A percentile compares a stretch with the other conserved stretches of the same genome.
phyloP scores from a whole-genome alignment of 2,888 invertebrate species.

The Alsophila aescularia region DNA sequence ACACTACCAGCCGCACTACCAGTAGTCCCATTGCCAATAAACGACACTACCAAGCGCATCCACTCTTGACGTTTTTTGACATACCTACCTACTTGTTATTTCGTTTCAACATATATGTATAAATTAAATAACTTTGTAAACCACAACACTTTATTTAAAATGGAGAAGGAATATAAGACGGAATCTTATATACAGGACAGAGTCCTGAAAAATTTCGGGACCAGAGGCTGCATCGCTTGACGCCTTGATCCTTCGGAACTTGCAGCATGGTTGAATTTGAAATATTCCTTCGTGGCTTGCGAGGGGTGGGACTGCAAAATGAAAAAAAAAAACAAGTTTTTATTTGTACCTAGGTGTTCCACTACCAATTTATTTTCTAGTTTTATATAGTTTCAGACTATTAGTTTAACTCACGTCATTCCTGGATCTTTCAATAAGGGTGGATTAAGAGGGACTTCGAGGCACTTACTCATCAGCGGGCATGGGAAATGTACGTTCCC shows the following conservation, averaged over 20 bases:
- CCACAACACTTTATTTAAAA: no score
- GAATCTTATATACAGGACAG: conserved; percentile 64
- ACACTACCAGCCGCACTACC: no score
- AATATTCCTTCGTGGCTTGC: conserved; percentile 42
- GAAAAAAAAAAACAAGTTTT: neutral
- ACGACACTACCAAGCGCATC: no score
- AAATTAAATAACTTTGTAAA: no score
- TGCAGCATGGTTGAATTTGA: conserved; percentile 38
- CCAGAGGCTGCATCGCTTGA: conserved; percentile 62
- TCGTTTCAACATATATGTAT: no score
- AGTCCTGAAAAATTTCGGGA: conserved; percentile 62
- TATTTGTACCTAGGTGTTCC: no score
- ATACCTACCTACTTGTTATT: no score
- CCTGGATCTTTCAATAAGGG: conserved; percentile 63
- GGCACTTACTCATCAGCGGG: conserved; percentile 55
- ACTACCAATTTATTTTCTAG: no score
- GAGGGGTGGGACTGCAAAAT: conserved; percentile 39
- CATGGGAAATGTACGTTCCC: conserved; percentile 61
- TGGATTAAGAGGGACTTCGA: conserved; percentile 56
- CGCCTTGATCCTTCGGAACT: conserved; percentile 34
- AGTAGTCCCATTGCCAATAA: no score
- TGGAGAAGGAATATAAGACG: conserved; percentile 55
- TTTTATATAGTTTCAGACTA: no score
- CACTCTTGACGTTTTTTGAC: no score
- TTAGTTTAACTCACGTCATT: conserved; percentile 45